A percentile compares a stretch with the other conserved stretches of the same genome.
phyloP scores from a whole-genome alignment of 2,113 vertebrate species.

The Salvelinus sp. region DNA sequence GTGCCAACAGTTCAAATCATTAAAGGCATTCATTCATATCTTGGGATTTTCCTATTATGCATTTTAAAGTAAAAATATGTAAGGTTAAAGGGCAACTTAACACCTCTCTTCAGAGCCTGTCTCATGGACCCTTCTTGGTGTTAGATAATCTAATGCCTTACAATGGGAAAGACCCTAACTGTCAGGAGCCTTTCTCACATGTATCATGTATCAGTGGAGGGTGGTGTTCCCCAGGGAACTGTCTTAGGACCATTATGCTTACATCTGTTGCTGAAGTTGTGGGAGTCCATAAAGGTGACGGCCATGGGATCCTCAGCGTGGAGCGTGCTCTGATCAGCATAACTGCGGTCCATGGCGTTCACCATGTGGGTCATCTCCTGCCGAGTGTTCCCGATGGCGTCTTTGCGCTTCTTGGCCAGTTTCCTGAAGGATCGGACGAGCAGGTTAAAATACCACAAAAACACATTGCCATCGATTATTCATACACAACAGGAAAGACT shows the following conservation, averaged over 20 bases:
- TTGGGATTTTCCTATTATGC: no score
- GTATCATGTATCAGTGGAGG: no score
- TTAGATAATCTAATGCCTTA: no score
- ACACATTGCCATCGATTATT: not conserved
- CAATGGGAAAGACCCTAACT: no score
- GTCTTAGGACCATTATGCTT: conserved; percentile 69
- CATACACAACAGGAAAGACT: conserved; percentile 34
- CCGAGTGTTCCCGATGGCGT: conserved; percentile 90
- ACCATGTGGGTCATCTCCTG: conserved; percentile 99
- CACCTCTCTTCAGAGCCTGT: no score
- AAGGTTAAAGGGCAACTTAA: no score
- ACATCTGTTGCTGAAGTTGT: conserved; percentile 97
- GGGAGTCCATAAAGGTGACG: conserved; percentile 97
- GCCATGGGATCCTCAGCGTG: conserved; percentile 94
- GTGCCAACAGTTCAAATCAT: no score
- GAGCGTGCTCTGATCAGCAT: conserved; percentile 94
- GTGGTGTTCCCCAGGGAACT: not conserved
- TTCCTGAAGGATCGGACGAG: conserved; percentile 76
- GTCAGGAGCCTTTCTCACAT: no score
- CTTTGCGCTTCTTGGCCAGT: conserved; percentile 97
- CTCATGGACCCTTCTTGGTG: no score
- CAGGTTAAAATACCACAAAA: not conserved
- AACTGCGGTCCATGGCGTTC: conserved; percentile 96
- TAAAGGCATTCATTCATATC: no score
- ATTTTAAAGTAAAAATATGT: no score